Evolutionary conservation across 2,888 invertebrate genomes (phyloP).

Genomic region (Dicyrtomina minuta): DNA sequence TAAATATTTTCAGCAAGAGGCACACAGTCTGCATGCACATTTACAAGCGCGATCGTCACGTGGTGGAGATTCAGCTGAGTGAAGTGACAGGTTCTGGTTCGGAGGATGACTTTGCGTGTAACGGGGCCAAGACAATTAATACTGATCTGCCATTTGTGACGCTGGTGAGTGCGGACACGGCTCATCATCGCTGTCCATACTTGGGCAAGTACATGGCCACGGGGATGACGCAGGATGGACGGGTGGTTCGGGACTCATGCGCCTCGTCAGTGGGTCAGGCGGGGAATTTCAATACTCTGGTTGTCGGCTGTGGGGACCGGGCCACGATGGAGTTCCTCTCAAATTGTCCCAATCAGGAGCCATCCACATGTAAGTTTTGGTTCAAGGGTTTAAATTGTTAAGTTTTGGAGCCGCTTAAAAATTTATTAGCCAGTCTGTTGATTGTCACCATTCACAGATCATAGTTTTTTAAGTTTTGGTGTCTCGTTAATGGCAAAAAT

Average conservation of each 20-base stretch:
- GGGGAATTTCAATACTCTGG: constrained; percentile 33
- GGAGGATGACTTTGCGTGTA: constrained; percentile 24
- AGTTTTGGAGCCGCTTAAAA: too few species aligned
- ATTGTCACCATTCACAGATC: too few species aligned
- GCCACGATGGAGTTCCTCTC: constrained; percentile 65
- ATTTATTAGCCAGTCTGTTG: too few species aligned
- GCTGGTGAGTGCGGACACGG: constrained; percentile 45
- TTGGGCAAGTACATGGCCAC: constrained; percentile 52
- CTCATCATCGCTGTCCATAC: constrained; percentile 49
- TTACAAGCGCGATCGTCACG: constrained; percentile 68
- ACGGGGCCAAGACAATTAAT: constrained; percentile 7
- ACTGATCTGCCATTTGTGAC: constrained; percentile 37
- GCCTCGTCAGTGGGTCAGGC: constrained; percentile 30
- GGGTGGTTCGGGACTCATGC: constrained; percentile 38
- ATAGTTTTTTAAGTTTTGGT: too few species aligned
- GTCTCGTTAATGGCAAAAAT: too few species aligned
- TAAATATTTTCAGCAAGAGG: constrained; percentile 66
- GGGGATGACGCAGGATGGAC: constrained; percentile 46
- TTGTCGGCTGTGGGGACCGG: constrained; percentile 61
- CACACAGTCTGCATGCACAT: constrained; percentile 77
- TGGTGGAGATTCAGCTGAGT: constrained; percentile 68
- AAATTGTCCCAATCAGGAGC: constrained; percentile 58
- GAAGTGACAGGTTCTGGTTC: neutral
- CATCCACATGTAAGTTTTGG: constrained; percentile 54
- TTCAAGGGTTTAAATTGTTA: too few species aligned